phyloP scores from a whole-genome alignment of 2,888 invertebrate species.

The Euzophera pinguis region DNA sequence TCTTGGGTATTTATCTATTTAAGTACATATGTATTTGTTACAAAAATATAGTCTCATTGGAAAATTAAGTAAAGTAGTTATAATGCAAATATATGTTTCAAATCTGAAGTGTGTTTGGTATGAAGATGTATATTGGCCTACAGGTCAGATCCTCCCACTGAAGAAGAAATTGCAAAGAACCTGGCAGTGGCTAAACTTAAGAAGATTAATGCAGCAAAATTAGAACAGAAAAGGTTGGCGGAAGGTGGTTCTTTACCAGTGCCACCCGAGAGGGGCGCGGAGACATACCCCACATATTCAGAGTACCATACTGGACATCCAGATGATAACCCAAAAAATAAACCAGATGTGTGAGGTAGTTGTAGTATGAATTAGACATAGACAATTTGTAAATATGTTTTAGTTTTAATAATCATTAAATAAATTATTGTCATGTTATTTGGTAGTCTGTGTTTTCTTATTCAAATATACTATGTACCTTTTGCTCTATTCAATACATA shows the following conservation, averaged over 20 bases:
- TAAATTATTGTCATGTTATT: background rate
- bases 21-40: no score
- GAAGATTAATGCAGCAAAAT: constrained; percentile 85
- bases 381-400: background rate
- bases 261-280: constrained; percentile 42
- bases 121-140: constrained; percentile 13
- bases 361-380: background rate
- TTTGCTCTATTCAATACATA: no score
- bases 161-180: constrained; percentile 86
- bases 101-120: no score
- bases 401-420: background rate
- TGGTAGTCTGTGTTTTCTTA: background rate
- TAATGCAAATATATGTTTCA: no score
- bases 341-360: constrained; percentile 22
- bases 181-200: constrained; percentile 85
- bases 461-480: no score
- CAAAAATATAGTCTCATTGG: no score
- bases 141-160: constrained; percentile 83
- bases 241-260: constrained; percentile 62
- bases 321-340: constrained; percentile 27
- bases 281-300: constrained; percentile 76
- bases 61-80: no score
- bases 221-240: constrained; percentile 80
- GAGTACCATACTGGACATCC: constrained; percentile 80
- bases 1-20: no score